Percentiles rank a stretch among this genome's conserved stretches.
phyloP scores from a whole-genome alignment of 2,113 vertebrate species.

The Cettia cetti region DNA sequence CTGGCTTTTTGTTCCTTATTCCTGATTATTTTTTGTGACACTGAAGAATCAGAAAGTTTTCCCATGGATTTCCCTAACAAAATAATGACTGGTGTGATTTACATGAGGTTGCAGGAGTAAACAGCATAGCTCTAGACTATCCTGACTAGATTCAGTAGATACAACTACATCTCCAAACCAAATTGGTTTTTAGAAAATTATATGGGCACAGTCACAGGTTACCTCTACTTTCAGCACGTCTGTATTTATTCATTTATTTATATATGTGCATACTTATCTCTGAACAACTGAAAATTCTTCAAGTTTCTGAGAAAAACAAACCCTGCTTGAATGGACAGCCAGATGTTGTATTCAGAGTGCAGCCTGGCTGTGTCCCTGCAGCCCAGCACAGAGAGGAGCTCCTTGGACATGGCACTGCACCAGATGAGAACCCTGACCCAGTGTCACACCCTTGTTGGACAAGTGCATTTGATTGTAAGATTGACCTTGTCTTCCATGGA shows the following conservation, averaged over 20 bases:
- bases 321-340: not conserved
- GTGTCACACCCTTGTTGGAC: not conserved
- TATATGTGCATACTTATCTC: not conserved
- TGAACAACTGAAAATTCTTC: not conserved
- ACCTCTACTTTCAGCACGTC: not conserved
- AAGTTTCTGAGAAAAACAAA: not conserved
- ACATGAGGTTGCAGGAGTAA: not conserved
- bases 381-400: not conserved
- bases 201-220: not conserved
- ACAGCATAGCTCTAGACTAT: not conserved
- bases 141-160: not conserved
- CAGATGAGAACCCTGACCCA: not conserved
- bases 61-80: not conserved
- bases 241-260: not conserved
- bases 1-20: not conserved
- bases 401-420: not conserved
- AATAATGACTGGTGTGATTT: not conserved
- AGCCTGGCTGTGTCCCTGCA: not conserved
- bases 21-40: not conserved
- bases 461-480: not conserved
- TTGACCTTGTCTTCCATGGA: not conserved
- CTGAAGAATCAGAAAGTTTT: not conserved
- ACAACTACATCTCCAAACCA: not conserved
- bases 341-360: not conserved
- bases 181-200: not conserved